A percentile compares a stretch with the other conserved stretches of the same genome.
phyloP scores from a whole-genome alignment of 2,113 vertebrate genomes.

The Neotoma lepida region DNA sequence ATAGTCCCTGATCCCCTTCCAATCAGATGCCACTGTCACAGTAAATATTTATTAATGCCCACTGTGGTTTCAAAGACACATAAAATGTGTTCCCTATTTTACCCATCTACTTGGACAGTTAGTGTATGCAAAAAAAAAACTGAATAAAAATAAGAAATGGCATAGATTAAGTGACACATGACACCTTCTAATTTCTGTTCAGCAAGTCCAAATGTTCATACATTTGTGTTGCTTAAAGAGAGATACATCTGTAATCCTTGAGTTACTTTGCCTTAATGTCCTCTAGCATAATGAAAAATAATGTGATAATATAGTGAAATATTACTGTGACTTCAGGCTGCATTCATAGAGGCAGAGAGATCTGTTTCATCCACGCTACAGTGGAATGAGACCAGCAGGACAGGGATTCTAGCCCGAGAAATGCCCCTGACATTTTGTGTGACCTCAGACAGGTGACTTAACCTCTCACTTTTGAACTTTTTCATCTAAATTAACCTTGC shows the following conservation, averaged over 20 bases:
- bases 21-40: constrained; percentile 29
- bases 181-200: constrained; percentile 69
- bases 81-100: not conserved
- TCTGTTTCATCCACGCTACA: constrained; percentile 56
- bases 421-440: constrained; percentile 58
- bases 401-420: constrained; percentile 60
- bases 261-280: constrained; percentile 60
- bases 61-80: constrained; percentile 37
- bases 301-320: constrained; percentile 70
- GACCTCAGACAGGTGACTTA: constrained; percentile 66
- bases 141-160: constrained; percentile 42
- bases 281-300: constrained; percentile 71
- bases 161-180: constrained; percentile 44
- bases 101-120: constrained; percentile 33
- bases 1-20: not conserved
- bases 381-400: constrained; percentile 66
- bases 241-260: constrained; percentile 60
- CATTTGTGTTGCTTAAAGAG: constrained; percentile 65
- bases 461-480: constrained; percentile 63
- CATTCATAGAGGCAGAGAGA: constrained; percentile 67
- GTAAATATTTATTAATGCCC: constrained; percentile 63
- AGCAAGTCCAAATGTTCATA: constrained; percentile 63
- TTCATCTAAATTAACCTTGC: constrained; percentile 68
- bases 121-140: not conserved
- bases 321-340: constrained; percentile 62